Percentiles rank a stretch among this genome's conserved stretches.
Evolutionary conservation across 2,113 vertebrate genomes (phyloP).

Genomic region (Lophotis ruficrista): DNA sequence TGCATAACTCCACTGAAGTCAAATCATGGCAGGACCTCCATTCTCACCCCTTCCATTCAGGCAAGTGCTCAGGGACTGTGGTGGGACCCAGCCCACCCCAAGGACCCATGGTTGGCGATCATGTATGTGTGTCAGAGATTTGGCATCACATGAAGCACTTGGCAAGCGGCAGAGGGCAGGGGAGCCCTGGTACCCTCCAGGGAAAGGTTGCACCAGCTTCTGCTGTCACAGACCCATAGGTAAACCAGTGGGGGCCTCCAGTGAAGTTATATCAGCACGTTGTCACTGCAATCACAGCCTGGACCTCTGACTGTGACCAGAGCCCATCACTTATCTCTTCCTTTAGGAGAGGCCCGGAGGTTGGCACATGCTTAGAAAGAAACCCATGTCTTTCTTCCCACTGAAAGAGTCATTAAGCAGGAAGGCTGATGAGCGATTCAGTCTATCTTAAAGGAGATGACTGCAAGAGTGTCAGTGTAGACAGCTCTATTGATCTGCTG

Average conservation of each 20-base stretch:
- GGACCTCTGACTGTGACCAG: not conserved
- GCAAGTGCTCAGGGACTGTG: not conserved
- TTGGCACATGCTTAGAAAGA: not conserved
- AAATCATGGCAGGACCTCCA: not conserved
- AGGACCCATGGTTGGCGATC: not conserved
- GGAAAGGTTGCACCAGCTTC: not conserved
- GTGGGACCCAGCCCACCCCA: not conserved
- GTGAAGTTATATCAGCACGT: rapidly evolving
- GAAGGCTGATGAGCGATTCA: not conserved
- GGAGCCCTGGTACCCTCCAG: not conserved
- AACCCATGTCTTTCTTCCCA: not conserved
- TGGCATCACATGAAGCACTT: rapidly evolving
- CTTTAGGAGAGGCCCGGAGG: not conserved
- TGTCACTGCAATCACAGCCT: not conserved
- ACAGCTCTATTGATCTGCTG: slow-evolving; percentile 45
- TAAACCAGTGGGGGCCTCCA: not conserved
- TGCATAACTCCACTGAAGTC: not conserved
- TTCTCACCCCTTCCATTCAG: not conserved
- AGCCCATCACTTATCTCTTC: not conserved
- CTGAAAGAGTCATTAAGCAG: not conserved
- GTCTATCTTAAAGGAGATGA: not conserved
- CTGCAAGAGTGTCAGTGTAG: not conserved
- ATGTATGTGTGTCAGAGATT: not conserved
- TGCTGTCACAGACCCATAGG: not conserved
- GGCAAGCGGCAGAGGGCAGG: not conserved